Base-by-base conservation (phyloP, 2,888 invertebrate genomes). In the Bembecia ichneumoniformis region DNA sequence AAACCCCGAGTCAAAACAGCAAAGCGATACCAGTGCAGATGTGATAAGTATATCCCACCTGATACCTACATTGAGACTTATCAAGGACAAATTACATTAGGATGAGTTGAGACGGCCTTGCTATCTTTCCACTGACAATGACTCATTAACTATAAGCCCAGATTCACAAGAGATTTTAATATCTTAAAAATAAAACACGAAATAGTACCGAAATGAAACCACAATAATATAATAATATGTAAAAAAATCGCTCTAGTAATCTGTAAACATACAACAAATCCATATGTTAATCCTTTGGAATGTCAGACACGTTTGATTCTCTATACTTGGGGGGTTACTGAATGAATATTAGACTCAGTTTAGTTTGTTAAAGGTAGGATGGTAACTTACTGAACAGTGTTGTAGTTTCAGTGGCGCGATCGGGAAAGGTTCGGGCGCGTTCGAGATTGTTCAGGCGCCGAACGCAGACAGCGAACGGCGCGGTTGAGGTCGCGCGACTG, bases 401-500 rank as follows among this genome's bases (percentile, higher is more conserved):
- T 11, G 40, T 40, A 5, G 14, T n/a, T n/a, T 13, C n/a, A 10
- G 40, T 40, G 5, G 40, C 40, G 40, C 14, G 40, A 13, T 40
- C 13, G 40, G 40, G 40, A 40, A 14, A n/a, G 40, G 40, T 35
- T 44, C 44, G 44, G 15, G 55, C 60, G 58, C 62, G 47, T 55
- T 60, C 59, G 60, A 60, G 56, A 53, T 52, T 51, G 49, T 52
- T 43, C 50, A 54, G 54, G 54, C 55, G 54, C 51, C 46, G 40
- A 47, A 61, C 56, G 58, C 58, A 56, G 63, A 71, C 73, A 70
- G 72, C 68, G 70, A 72, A 64, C 69, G 58, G 57, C 55, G 61
- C 66, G 68, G 74, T 69, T 74, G 76, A 71, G 68, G 66, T 63
- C 78, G 76, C 77, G 74, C 72, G 67, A 82, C 82, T 82, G 74